phyloP scores from a whole-genome alignment of 2,113 vertebrate genomes.

The Hippocampus mohnikei region DNA sequence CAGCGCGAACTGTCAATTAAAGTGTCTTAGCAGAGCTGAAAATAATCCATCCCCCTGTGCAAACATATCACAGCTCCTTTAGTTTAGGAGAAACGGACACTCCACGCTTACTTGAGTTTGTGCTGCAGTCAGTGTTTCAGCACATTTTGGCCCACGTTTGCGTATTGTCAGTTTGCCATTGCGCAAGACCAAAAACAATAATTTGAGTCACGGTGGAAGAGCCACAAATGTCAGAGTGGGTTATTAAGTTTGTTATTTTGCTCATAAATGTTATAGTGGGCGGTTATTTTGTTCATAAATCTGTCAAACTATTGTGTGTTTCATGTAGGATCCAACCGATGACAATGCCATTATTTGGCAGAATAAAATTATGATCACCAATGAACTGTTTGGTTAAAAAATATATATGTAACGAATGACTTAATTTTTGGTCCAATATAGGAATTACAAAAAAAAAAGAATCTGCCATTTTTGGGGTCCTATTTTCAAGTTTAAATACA shows the following conservation, averaged over 20 bases:
- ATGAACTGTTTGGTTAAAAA: too few species aligned
- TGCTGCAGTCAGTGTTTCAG: not conserved
- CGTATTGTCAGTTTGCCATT: not conserved
- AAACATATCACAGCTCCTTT: not conserved
- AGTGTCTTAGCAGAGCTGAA: not conserved
- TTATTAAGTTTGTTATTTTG: not conserved
- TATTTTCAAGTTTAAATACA: too few species aligned
- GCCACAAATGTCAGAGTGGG: not conserved
- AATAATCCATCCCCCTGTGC: conserved; percentile 5
- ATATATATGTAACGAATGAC: too few species aligned
- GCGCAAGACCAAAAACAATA: not conserved
- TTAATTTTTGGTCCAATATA: too few species aligned
- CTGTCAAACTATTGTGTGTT: too few species aligned
- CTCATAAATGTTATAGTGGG: not conserved
- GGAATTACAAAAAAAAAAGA: too few species aligned
- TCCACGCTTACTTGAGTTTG: not conserved
- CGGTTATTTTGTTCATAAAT: not conserved
- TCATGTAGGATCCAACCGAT: too few species aligned
- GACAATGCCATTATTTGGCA: too few species aligned
- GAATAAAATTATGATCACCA: too few species aligned
- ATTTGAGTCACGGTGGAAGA: not conserved
- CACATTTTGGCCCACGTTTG: not conserved
- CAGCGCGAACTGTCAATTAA: not conserved
- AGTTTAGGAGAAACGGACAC: not conserved
- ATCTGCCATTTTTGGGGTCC: too few species aligned